phyloP scores from a whole-genome alignment of 35 echinoderm and acorn worm genomes.

The Lytechinus pictus region DNA sequence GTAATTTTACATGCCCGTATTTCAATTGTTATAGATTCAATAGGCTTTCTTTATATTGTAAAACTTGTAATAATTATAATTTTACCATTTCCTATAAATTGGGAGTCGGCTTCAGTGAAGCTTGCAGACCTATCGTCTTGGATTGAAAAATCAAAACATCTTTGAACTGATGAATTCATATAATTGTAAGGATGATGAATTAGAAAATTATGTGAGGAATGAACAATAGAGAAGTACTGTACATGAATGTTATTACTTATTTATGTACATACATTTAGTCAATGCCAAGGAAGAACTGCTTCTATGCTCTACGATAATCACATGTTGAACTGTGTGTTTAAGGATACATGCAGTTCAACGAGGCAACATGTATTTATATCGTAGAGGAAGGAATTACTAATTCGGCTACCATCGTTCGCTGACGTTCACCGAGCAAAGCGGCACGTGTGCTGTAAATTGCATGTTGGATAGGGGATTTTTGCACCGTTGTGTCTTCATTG shows the following conservation, averaged over 20 bases:
- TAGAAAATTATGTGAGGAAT: too few species aligned
- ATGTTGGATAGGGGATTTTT: not conserved
- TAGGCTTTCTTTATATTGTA: too few species aligned
- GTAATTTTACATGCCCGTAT: too few species aligned
- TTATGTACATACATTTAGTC: not conserved
- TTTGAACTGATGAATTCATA: too few species aligned
- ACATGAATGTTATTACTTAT: not conserved
- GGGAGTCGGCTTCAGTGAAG: too few species aligned
- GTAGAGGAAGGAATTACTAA: slow-evolving; percentile 11
- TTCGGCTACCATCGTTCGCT: not conserved
- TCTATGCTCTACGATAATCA: not conserved
- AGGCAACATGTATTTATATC: not conserved
- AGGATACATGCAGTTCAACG: not conserved
- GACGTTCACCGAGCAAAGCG: not conserved
- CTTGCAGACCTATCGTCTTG: too few species aligned
- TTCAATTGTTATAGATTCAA: too few species aligned
- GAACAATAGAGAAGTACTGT: not conserved
- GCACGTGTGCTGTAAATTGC: not conserved
- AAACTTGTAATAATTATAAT: too few species aligned
- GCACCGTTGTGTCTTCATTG: not conserved
- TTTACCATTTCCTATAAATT: too few species aligned
- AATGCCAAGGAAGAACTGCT: not conserved
- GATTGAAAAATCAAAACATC: too few species aligned
- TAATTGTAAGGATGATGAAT: too few species aligned
- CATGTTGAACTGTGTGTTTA: slow-evolving; percentile 1